Evolutionary conservation across 2,797 vertebrate genomes (phyloP).

Genomic region (Furcifer pardalis): DNA sequence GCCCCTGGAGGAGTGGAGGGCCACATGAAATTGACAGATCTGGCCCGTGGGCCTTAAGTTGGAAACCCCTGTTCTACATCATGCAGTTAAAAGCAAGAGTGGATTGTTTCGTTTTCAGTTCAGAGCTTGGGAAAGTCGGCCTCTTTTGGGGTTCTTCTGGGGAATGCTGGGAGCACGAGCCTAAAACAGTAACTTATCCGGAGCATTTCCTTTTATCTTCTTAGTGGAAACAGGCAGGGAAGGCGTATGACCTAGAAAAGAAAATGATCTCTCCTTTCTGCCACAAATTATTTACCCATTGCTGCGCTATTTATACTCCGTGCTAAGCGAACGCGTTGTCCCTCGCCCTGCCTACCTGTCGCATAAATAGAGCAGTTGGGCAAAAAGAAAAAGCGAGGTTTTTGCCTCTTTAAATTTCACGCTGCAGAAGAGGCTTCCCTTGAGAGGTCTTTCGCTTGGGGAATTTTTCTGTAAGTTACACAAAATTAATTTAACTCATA

Average conservation of each 20-base stretch:
- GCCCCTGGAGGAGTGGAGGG: no score
- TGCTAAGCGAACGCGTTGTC: not conserved
- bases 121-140: no score
- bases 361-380: not conserved
- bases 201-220: not conserved
- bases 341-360: rapidly evolving
- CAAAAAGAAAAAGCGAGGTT: rapidly evolving
- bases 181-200: no score
- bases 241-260: conserved; percentile 65
- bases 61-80: no score
- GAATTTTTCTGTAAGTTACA: not conserved
- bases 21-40: no score
- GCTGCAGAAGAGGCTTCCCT: not conserved
- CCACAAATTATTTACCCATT: conserved; percentile 48
- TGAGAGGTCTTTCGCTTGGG: not conserved
- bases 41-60: no score
- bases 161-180: no score
- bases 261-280: not conserved
- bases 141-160: no score
- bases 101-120: not conserved
- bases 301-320: conserved; percentile 43
- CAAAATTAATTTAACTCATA: not conserved
- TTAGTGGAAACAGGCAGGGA: not conserved
- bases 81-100: not conserved
- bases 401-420: not conserved